Evolutionary conservation across 2,888 invertebrate genomes (phyloP).

Genomic region (Lordiphosa andalusiaca): DNA sequence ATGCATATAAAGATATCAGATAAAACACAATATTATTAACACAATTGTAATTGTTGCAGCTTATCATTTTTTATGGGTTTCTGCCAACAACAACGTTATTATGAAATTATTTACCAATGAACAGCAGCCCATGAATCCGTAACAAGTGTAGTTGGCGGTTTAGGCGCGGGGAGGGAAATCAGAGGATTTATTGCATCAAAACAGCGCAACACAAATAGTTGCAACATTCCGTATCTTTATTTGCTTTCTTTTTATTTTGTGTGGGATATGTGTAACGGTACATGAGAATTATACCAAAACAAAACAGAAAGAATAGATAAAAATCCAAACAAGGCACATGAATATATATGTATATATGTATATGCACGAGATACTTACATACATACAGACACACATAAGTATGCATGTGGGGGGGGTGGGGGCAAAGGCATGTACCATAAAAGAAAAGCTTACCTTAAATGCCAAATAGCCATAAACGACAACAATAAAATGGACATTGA

Average conservation of each 20-base stretch:
- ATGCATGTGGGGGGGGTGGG: slow-evolving; percentile 10
- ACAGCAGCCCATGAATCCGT: slow-evolving; percentile 69
- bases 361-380: slow-evolving; percentile 7
- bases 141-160: slow-evolving; percentile 50
- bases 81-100: slow-evolving; percentile 72
- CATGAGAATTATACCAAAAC: slow-evolving; percentile 35
- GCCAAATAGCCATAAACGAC: slow-evolving; percentile 19
- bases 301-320: slow-evolving; percentile 32
- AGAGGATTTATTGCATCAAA: slow-evolving; percentile 35
- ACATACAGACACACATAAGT: slow-evolving; percentile 19
- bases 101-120: slow-evolving; percentile 75
- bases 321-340: slow-evolving; percentile 23
- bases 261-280: slow-evolving; percentile 40
- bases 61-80: slow-evolving; percentile 59
- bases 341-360: slow-evolving; percentile 22
- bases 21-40: slow-evolving; percentile 60
- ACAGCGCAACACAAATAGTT: slow-evolving; percentile 61
- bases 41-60: slow-evolving; percentile 67
- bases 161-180: background rate
- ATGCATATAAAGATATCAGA: slow-evolving; percentile 5
- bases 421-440: slow-evolving; percentile 7
- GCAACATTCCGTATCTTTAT: slow-evolving; percentile 46
- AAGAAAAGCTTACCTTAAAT: slow-evolving; percentile 20
- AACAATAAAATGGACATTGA: slow-evolving; percentile 18
- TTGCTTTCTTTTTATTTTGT: slow-evolving; percentile 20